Conservation (phyloP, 2,888 invertebrate genomes). For the Drosophila mulleri region DNA sequence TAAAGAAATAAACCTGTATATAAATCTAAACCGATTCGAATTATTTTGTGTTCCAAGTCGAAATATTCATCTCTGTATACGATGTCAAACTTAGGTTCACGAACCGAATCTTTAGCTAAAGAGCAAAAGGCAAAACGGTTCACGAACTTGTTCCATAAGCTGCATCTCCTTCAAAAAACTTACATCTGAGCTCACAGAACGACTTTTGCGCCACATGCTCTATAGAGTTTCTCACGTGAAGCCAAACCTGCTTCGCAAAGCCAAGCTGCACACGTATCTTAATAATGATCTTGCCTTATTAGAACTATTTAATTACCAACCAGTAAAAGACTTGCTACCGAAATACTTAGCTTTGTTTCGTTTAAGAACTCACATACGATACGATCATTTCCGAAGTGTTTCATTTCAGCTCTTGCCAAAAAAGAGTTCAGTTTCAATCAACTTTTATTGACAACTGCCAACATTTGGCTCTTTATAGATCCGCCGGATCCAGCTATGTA, state of each 20-base stretch:
- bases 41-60: no score
- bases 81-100: not conserved
- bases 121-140: not conserved
- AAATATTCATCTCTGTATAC: not conserved
- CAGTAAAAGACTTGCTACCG: slow-evolving; percentile 2
- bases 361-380: slow-evolving; percentile 1
- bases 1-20: not conserved
- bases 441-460: slow-evolving; percentile 6
- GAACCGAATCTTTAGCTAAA: not conserved
- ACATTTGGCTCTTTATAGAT: not conserved
- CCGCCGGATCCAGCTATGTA: slow-evolving; percentile 5
- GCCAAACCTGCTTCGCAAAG: slow-evolving; percentile 1
- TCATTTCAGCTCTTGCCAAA: slow-evolving; percentile 6
- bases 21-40: not conserved
- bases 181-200: slow-evolving; percentile 1
- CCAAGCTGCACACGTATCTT: not conserved
- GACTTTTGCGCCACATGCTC: not conserved
- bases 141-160: not conserved
- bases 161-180: not conserved
- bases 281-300: slow-evolving; percentile 9
- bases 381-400: not conserved
- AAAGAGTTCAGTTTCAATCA: not conserved
- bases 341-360: slow-evolving; percentile 4
- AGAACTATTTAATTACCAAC: slow-evolving; percentile 1
- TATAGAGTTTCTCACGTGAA: not conserved